phyloP scores from a whole-genome alignment of 1,140 invertebrate genomes.

The Drosophila baimaii region DNA sequence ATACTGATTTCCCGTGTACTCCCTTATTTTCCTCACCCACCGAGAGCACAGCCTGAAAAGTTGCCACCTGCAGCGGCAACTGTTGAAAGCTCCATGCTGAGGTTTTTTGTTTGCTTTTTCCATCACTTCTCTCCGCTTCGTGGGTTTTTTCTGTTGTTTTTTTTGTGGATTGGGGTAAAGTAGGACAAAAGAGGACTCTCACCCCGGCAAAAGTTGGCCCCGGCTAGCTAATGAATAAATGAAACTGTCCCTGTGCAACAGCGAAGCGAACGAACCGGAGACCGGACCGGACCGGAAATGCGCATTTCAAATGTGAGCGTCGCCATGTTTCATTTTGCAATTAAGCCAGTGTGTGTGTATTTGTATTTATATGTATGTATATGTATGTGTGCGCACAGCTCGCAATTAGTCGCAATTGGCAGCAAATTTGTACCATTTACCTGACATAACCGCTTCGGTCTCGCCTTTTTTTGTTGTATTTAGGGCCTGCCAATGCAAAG shows the following conservation, averaged over 20 bases:
- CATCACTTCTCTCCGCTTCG: not conserved
- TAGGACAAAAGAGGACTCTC: conserved; percentile 42
- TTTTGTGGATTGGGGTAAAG: conserved; percentile 30
- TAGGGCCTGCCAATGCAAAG: conserved; percentile 41
- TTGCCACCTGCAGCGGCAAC: conserved; percentile 51
- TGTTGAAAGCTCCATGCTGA: conserved; percentile 53
- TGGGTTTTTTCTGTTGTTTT: not conserved
- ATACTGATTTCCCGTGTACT: conserved; percentile 6
- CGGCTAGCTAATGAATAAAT: conserved; percentile 17
- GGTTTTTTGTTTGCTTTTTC: conserved; percentile 19
- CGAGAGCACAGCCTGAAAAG: conserved; percentile 22
- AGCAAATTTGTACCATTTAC: conserved; percentile 55
- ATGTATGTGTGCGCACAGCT: not conserved
- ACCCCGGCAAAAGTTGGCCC: conserved; percentile 7
- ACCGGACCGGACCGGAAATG: conserved; percentile 51
- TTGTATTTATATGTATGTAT: conserved; percentile 7
- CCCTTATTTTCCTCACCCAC: not conserved
- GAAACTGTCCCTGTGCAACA: conserved; percentile 12
- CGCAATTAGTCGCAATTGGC: conserved; percentile 48
- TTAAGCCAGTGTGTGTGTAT: conserved; percentile 34
- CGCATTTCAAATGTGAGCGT: conserved; percentile 56
- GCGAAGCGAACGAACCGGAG: not conserved
- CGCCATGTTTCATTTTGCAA: conserved; percentile 71
- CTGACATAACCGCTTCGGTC: conserved; percentile 21
- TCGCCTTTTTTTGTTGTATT: conserved; percentile 15